Percentiles rank a stretch among this genome's conserved stretches.
Conservation (phyloP, 1,140 invertebrate species). For the Holcopasites calliopsidis region DNA sequence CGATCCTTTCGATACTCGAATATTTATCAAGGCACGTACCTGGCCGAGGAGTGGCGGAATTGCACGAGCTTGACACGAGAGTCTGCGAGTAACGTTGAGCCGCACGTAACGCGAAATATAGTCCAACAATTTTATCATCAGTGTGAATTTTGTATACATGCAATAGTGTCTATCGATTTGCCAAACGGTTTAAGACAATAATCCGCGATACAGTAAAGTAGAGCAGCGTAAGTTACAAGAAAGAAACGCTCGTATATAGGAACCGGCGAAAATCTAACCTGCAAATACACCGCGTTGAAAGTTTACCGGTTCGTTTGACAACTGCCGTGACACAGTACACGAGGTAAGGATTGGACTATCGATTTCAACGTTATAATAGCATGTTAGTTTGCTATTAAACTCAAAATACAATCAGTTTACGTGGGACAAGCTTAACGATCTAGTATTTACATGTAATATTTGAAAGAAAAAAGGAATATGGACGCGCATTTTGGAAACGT, state of each 20-base stretch:
- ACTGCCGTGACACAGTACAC: neutral
- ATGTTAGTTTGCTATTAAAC: neutral
- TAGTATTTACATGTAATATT: too few species aligned
- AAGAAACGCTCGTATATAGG: neutral
- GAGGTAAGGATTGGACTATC: constrained; percentile 29
- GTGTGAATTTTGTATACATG: neutral
- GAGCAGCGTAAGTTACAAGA: neutral
- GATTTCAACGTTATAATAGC: neutral
- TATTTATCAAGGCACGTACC: neutral
- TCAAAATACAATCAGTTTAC: too few species aligned
- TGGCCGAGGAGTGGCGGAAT: constrained; percentile 17
- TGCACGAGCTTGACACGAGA: constrained; percentile 26
- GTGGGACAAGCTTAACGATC: too few species aligned
- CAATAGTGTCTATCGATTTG: neutral
- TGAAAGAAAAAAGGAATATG: too few species aligned
- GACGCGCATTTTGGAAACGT: too few species aligned
- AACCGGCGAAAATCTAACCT: constrained; percentile 61
- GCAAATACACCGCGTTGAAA: constrained; percentile 6
- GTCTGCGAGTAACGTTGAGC: constrained; percentile 12
- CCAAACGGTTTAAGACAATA: neutral
- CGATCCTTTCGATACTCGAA: neutral
- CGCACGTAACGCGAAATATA: constrained; percentile 1
- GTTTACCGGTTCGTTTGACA: constrained; percentile 29
- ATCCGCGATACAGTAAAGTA: neutral
- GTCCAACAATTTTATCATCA: neutral